Conservation (phyloP, 2,113 vertebrate species). For the Salvelinus namaycush region DNA sequence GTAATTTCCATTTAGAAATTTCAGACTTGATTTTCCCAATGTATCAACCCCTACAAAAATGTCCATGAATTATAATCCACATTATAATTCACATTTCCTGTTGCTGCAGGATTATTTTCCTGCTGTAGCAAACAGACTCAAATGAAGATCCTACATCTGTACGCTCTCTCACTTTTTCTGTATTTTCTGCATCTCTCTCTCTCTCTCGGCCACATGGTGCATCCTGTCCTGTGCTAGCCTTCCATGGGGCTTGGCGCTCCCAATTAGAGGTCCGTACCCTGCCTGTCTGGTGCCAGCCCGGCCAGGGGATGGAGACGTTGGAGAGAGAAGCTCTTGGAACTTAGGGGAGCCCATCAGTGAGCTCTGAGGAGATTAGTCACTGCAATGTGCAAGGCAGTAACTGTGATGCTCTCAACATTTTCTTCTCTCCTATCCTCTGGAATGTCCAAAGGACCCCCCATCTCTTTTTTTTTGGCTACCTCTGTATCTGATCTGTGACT, state of each 20-base stretch:
- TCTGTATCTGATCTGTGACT: not conserved
- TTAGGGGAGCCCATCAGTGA: conserved; percentile 6
- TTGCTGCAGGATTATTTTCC: no score
- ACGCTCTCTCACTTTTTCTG: not conserved
- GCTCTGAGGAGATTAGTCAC: conserved; percentile 21
- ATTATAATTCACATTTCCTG: no score
- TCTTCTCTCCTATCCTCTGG: not conserved
- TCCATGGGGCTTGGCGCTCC: conserved; percentile 4
- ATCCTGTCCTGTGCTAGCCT: conserved; percentile 1
- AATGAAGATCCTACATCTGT: no score
- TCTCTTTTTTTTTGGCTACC: conserved; percentile 12
- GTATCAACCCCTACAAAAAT: no score
- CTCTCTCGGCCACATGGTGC: not conserved
- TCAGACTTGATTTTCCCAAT: no score
- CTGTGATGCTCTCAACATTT: not conserved
- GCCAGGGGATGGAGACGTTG: conserved; percentile 19
- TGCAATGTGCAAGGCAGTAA: conserved; percentile 1
- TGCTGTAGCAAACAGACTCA: no score
- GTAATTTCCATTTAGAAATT: no score
- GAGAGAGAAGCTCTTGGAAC: not conserved
- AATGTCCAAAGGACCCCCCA: conserved; percentile 7
- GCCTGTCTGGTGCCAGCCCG: conserved; percentile 3
- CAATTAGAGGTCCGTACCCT: conserved; percentile 2
- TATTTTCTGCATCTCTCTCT: not conserved
- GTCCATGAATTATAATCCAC: no score